Base-by-base conservation (phyloP, 2,113 vertebrate species). In the Mormyrus iriodes region DNA sequence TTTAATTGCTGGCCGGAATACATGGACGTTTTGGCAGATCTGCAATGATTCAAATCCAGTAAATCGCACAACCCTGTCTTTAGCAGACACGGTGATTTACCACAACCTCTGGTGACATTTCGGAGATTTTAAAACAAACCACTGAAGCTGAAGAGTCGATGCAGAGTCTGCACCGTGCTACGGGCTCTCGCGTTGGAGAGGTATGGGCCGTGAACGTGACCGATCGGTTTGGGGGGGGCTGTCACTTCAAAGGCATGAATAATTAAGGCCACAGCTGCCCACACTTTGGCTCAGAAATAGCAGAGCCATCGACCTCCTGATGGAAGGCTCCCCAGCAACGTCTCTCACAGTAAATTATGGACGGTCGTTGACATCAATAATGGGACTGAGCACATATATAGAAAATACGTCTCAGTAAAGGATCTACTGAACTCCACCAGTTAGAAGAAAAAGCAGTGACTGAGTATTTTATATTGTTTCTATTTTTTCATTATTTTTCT, bases 231-330 rank as follows among this genome's bases (percentile, higher is more conserved):
- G 51, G 53, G 76, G 35, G 46, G 76, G 27, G 8, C 15, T 88
- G 35, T 55, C 69, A 73, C 51, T 55, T 88, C 53, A 65, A 44
- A 85, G 79, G 10, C 19, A 89, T 89, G 52, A 46, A 85, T 89
- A 89, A 89, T 89, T 85, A 84, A 10, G 85, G 27, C 13, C 73
- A 88, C 76, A 55, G 48, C 58, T 21, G n/a, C 53, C 61, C 88
- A 88, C 61, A 79, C 61, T 76, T 48, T 79, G 42, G 55, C 61
- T 69, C 31, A 79, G 31, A 79, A 79, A 89, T 85, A 89, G 51
- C 42, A 88, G 42, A 44, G 55, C 53, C 58, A 69, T 69, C 61
- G 9, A 69, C 61, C 35, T n/a, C 39, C 21, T 69, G 44, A 39
- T 73, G 87, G 44, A 73, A 49, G 12, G 12, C 61, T 73, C 42